Percentiles rank a stretch among this genome's conserved stretches.
These are phyloP conservation scores for Ictalurus punctatus DNA, from an alignment of 2,113 vertebrate species.

Conservation along the genomic window DNA sequence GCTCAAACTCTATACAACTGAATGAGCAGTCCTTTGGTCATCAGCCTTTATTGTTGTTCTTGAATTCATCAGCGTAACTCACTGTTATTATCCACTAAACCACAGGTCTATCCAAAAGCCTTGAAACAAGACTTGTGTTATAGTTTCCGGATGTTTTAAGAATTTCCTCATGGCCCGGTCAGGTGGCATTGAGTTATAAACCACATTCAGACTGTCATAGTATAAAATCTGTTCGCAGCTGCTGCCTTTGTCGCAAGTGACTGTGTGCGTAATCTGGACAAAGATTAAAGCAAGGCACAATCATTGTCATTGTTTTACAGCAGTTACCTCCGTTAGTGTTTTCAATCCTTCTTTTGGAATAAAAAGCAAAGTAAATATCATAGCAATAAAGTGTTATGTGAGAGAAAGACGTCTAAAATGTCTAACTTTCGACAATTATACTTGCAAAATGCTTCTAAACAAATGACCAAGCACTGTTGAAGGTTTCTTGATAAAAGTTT, in stretches of 20 bases:
- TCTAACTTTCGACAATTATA: not conserved
- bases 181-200: not conserved
- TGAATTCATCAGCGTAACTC: not conserved
- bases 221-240: not conserved
- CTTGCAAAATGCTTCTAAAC: not conserved
- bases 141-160: not conserved
- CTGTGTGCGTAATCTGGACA: not conserved
- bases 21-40: not conserved
- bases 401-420: not conserved
- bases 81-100: not conserved
- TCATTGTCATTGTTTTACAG: constrained; percentile 15
- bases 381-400: not conserved
- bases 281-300: constrained; percentile 4
- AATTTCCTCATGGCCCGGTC: not conserved
- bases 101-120: not conserved
- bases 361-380: not conserved
- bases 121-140: not conserved
- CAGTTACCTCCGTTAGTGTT: not conserved
- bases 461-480: not conserved
- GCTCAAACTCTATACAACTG: not conserved
- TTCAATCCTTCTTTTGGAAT: not conserved
- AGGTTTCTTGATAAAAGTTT: not conserved
- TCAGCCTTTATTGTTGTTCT: not conserved
- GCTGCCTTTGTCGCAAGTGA: constrained; percentile 16
- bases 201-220: not conserved